Evolutionary conservation across 2,888 invertebrate species (phyloP).

Genomic region (Andricus quercusramuli): DNA sequence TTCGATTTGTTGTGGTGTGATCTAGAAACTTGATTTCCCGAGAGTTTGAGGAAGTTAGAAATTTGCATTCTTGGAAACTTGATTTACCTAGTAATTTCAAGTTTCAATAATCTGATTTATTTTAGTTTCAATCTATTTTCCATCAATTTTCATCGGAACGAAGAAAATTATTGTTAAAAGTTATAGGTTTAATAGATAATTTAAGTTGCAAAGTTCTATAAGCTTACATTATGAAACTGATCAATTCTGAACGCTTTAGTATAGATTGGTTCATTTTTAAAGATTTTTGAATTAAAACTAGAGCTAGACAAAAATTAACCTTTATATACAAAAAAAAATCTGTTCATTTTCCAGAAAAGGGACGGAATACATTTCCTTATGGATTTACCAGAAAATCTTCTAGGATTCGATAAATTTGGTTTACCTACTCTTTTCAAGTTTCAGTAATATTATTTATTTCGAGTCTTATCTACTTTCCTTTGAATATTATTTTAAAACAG

Average conservation of each 20-base stretch:
- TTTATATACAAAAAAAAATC: too few species aligned
- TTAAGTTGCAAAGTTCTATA: not conserved
- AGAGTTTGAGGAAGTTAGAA: not conserved
- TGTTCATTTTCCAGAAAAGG: too few species aligned
- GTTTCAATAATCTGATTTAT: not conserved
- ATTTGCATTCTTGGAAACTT: constrained; percentile 11
- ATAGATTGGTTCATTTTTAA: too few species aligned
- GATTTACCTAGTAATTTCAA: constrained; percentile 13
- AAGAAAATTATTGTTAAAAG: not conserved
- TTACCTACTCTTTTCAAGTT: constrained; percentile 6
- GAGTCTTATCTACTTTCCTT: not conserved
- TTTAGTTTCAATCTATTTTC: not conserved
- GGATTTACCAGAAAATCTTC: too few species aligned
- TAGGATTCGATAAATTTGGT: not conserved
- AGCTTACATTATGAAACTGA: too few species aligned
- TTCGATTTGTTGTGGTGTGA: not conserved
- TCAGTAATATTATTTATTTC: not conserved
- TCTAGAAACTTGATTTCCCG: constrained; percentile 14
- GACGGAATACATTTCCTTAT: too few species aligned
- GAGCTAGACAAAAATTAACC: too few species aligned
- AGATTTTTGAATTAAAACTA: too few species aligned
- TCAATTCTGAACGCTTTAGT: too few species aligned
- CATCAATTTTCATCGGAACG: not conserved
- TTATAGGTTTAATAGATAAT: not conserved
- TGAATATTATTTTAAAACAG: not conserved